Percentiles rank a stretch among this genome's conserved stretches.
Conservation (phyloP, 2,888 invertebrate genomes). For the Cloeon dipterum region DNA sequence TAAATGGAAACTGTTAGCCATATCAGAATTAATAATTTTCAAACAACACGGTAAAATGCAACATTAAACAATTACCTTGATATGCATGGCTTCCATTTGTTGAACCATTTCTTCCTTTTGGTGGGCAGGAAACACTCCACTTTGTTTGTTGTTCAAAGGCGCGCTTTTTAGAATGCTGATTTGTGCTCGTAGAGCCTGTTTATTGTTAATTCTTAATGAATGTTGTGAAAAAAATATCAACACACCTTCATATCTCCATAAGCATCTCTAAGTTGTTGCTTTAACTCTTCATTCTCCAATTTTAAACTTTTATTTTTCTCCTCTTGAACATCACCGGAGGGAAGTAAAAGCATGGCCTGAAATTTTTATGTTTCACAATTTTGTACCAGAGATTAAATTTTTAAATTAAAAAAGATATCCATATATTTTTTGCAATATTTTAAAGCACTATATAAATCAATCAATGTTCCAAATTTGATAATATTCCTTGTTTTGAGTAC, state of each 20-base stretch:
- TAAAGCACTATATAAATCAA: too few species aligned
- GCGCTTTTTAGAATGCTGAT: not conserved
- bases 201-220: not conserved
- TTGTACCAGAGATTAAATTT: too few species aligned
- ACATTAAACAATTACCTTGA: conserved; percentile 1
- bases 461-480: too few species aligned
- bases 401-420: too few species aligned
- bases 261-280: conserved; percentile 44
- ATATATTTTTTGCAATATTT: too few species aligned
- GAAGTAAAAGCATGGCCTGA: not conserved
- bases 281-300: conserved; percentile 40
- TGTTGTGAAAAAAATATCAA: not conserved
- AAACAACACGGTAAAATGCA: too few species aligned
- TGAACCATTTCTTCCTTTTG: conserved; percentile 42
- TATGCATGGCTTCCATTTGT: conserved; percentile 28
- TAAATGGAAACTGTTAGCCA: too few species aligned
- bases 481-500: too few species aligned
- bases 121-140: conserved; percentile 25
- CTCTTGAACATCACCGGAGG: conserved; percentile 1
- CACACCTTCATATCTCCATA: conserved; percentile 39
- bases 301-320: conserved; percentile 28
- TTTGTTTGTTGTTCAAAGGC: conserved; percentile 2
- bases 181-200: not conserved
- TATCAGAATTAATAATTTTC: not conserved
- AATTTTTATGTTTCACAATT: too few species aligned